These are phyloP conservation scores for Drymodes brunneopygia DNA, from an alignment of 2,113 vertebrate species.

Conservation along the genomic window DNA sequence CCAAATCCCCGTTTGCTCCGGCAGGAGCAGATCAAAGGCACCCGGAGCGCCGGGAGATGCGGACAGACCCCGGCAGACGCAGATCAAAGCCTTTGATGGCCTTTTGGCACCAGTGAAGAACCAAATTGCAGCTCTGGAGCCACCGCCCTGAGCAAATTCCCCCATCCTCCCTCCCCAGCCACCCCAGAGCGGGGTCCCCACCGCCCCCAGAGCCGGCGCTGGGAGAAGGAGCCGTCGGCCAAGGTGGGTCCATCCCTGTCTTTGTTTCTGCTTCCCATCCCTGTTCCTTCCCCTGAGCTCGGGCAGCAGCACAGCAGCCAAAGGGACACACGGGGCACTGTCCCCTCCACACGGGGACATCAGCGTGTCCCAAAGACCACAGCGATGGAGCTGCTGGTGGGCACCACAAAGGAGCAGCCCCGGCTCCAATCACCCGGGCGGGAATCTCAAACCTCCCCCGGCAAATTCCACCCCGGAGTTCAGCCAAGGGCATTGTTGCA, in stretches of 20 bases:
- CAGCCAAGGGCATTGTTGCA: background rate
- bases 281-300: rapidly evolving
- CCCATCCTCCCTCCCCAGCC: background rate
- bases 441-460: background rate
- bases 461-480: background rate
- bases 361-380: rapidly evolving
- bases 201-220: rapidly evolving
- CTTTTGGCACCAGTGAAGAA: background rate
- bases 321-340: background rate
- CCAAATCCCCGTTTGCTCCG: rapidly evolving
- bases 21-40: background rate
- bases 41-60: rapidly evolving
- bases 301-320: background rate
- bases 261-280: background rate
- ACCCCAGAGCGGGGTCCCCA: rapidly evolving
- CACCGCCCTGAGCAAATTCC: background rate
- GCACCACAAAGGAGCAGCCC: background rate
- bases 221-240: background rate
- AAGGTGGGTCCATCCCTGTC: background rate
- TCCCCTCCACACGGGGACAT: background rate
- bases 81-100: background rate
- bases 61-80: background rate
- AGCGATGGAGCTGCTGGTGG: rapidly evolving
- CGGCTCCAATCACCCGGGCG: background rate
- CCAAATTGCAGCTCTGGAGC: background rate